phyloP scores from a whole-genome alignment of 2,888 invertebrate genomes.

The Idaea biselata region DNA sequence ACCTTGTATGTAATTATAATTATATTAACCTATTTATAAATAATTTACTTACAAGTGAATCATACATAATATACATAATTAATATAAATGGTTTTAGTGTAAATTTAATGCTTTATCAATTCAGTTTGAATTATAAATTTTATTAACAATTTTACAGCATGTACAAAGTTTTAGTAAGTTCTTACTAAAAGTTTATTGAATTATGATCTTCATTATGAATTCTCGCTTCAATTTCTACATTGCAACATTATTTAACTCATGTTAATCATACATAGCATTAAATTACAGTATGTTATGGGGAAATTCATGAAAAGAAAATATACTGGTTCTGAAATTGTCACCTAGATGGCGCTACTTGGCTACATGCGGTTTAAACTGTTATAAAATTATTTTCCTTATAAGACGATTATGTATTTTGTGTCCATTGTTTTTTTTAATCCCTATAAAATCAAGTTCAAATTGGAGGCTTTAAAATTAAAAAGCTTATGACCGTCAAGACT shows the following conservation, averaged over 20 bases:
- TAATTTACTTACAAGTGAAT: no score
- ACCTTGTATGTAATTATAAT: no score
- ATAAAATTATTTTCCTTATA: no score
- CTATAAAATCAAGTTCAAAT: no score
- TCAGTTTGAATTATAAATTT: neutral
- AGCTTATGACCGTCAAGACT: no score
- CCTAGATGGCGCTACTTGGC: neutral
- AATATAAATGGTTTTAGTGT: neutral
- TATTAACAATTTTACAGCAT: neutral
- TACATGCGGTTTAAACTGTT: neutral
- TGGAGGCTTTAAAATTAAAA: no score
- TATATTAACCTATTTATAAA: no score
- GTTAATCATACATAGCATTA: slow-evolving; percentile 2
- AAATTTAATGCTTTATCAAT: neutral
- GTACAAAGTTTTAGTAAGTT: slow-evolving; percentile 9
- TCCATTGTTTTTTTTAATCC: no score
- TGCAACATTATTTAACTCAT: slow-evolving; percentile 26
- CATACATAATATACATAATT: no score
- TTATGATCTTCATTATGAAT: slow-evolving; percentile 34
- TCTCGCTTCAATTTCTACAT: slow-evolving; percentile 37
- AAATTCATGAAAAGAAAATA: neutral
- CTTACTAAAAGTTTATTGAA: slow-evolving; percentile 12
- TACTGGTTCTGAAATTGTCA: neutral
- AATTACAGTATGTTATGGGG: neutral
- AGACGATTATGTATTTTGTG: no score